A percentile compares a stretch with the other conserved stretches of the same genome.
These are phyloP conservation scores for Sitophilus oryzae DNA, from an alignment of 1,140 invertebrate species.

Conservation along the genomic window DNA sequence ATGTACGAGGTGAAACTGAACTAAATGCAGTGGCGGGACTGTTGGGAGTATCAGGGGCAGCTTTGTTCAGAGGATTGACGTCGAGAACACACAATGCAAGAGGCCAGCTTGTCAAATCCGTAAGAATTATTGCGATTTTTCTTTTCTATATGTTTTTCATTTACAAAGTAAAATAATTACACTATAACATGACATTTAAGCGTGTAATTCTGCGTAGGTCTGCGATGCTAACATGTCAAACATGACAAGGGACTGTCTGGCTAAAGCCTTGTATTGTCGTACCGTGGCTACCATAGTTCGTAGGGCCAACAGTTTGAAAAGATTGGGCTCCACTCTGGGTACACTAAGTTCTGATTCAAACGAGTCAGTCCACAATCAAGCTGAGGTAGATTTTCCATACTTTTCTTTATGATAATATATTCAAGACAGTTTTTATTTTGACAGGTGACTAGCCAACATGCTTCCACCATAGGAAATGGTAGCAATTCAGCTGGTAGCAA, in stretches of 20 bases:
- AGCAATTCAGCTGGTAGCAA: slow-evolving; percentile 70
- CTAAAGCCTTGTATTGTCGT: slow-evolving; percentile 88
- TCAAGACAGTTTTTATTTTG: too few species aligned
- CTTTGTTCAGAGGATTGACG: slow-evolving; percentile 75
- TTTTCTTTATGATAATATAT: too few species aligned
- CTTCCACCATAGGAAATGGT: slow-evolving; percentile 65
- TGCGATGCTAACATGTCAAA: slow-evolving; percentile 81
- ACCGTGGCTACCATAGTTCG: slow-evolving; percentile 92
- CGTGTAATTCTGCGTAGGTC: slow-evolving; percentile 36
- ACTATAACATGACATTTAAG: too few species aligned
- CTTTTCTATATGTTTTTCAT: too few species aligned
- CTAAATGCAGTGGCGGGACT: slow-evolving; percentile 78
- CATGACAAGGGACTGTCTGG: slow-evolving; percentile 79
- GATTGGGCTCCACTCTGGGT: slow-evolving; percentile 79
- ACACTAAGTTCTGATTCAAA: slow-evolving; percentile 86
- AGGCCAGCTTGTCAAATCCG: slow-evolving; percentile 76
- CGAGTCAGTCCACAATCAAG: slow-evolving; percentile 85
- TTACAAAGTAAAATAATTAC: too few species aligned
- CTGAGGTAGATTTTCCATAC: slow-evolving; percentile 58
- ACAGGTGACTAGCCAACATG: slow-evolving; percentile 64
- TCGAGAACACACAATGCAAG: slow-evolving; percentile 77
- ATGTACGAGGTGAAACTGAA: slow-evolving; percentile 71
- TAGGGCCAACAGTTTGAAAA: slow-evolving; percentile 84
- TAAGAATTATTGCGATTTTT: too few species aligned
- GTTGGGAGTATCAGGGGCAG: slow-evolving; percentile 69